These are phyloP conservation scores for Pimephales promelas DNA, from an alignment of 2,113 vertebrate genomes.

Conservation along the genomic window DNA sequence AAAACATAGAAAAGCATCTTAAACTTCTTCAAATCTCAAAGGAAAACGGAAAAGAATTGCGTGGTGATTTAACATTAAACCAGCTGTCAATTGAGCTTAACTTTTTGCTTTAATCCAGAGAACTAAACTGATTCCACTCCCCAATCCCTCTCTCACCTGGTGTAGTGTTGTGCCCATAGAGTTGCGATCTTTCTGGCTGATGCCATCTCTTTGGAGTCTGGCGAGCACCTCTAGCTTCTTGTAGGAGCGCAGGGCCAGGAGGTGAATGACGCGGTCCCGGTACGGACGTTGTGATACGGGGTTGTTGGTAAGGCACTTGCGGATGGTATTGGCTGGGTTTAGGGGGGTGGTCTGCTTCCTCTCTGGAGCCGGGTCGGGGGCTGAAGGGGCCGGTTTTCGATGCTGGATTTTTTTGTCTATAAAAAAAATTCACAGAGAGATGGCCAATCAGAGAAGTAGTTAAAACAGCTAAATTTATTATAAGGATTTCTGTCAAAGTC, in stretches of 20 bases:
- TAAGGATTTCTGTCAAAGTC: slow-evolving; percentile 16
- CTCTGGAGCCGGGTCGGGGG: slow-evolving; percentile 79
- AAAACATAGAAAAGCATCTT: no score
- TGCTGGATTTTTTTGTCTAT: slow-evolving; percentile 84
- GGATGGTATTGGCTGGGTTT: slow-evolving; percentile 84
- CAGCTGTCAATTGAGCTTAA: neutral
- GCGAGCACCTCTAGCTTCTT: slow-evolving; percentile 91
- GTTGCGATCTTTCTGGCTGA: slow-evolving; percentile 86
- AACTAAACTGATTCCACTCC: neutral
- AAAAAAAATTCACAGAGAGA: neutral
- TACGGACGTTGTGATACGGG: slow-evolving; percentile 82
- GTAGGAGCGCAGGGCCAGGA: slow-evolving; percentile 86
- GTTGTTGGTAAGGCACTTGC: slow-evolving; percentile 77
- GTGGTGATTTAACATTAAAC: neutral
- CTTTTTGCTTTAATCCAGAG: neutral
- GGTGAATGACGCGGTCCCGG: slow-evolving; percentile 87
- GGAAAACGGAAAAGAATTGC: no score
- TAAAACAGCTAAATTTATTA: neutral
- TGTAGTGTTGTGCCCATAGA: slow-evolving; percentile 73
- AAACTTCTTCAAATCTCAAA: no score
- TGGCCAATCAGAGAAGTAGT: neutral
- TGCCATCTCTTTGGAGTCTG: slow-evolving; percentile 86
- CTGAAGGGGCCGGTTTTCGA: slow-evolving; percentile 80
- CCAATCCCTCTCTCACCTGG: slow-evolving; percentile 62
- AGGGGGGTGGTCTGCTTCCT: slow-evolving; percentile 87